Evolutionary conservation across 2,888 invertebrate species (phyloP), one percentile per base, ranked within the genome.

Genomic region (Agrotis puta): DNA sequence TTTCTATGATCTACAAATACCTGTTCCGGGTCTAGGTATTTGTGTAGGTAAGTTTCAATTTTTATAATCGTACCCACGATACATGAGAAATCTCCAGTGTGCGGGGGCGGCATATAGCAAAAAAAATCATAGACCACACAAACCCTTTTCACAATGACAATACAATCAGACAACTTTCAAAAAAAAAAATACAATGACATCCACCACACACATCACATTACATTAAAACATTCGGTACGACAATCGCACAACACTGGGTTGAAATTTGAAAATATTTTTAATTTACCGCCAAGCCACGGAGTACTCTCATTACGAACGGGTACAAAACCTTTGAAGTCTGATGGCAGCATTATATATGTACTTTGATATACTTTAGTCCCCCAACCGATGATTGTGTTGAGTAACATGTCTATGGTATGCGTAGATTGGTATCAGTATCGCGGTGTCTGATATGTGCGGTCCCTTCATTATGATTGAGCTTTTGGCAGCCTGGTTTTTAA

Each of bases 241-340:
- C 78, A 84, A 84, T 62, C 64, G 50, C 22, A 70, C 67, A 87
- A 80, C 82, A 70, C 81, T 84, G 86, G 79, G 77, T 81, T 85
- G 87, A 87, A 88, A 88, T 90, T 91, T 89, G 85, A 89, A 92
- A 92, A 92, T 92, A 92, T 92, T 92, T 92, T 92, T 92, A 92
- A 93, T 93, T 91, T 90, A 88, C 87, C 88, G 82, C 86, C 83
- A 83, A 71, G 48, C 71, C 66, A 70, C 78, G 66, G 73, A 85
- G 90, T 88, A 87, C 90, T 92, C 90, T 90, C 91, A 90, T 90
- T 90, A 89, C 86, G 82, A 64, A 63, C 85, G 81, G 81, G 81
- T 84, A 84, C 81, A 75, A 61, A 81, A 87, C 89, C 91, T 92
- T 92, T 92, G 92, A 92, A 88, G 91, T 91, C 85, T 81, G 85